Evolutionary conservation across 2,888 invertebrate species (phyloP).

Genomic region (Plutella xylostella): DNA sequence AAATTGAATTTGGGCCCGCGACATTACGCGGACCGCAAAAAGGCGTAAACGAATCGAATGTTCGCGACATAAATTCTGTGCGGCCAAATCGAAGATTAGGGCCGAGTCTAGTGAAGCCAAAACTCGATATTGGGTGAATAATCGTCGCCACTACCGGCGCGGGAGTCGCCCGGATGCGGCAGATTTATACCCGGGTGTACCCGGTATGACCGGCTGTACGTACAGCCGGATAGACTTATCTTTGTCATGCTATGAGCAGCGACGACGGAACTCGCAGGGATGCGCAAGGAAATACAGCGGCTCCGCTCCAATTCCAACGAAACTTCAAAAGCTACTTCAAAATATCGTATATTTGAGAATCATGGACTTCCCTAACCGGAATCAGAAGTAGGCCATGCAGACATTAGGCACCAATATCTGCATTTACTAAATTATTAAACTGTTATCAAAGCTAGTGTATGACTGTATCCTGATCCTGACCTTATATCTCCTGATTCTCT

Average conservation of each 20-base stretch:
- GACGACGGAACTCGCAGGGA: too few species aligned
- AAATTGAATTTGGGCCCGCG: background rate
- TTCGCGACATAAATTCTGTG: conserved; percentile 41
- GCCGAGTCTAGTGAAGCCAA: conserved; percentile 62
- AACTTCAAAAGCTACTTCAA: too few species aligned
- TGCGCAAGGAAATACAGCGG: background rate
- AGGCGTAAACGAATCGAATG: conserved; percentile 3
- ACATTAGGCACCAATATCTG: too few species aligned
- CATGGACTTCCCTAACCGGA: too few species aligned
- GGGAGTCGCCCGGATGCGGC: conserved; percentile 60
- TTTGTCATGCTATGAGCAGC: too few species aligned
- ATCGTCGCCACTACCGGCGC: conserved; percentile 67
- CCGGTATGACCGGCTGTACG: conserved; percentile 12
- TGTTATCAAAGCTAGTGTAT: too few species aligned
- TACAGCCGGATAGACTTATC: conserved; percentile 2
- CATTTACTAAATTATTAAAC: too few species aligned
- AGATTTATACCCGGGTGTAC: conserved; percentile 59
- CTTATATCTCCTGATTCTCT: too few species aligned
- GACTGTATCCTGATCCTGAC: too few species aligned
- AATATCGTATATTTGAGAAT: too few species aligned
- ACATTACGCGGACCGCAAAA: conserved; percentile 4
- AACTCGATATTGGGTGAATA: conserved; percentile 70
- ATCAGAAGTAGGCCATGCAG: too few species aligned
- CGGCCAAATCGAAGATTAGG: conserved; percentile 63
- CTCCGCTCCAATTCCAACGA: too few species aligned